Evolutionary conservation across 2,888 invertebrate genomes (phyloP).

Genomic region (Dinocampus coccinellae): DNA sequence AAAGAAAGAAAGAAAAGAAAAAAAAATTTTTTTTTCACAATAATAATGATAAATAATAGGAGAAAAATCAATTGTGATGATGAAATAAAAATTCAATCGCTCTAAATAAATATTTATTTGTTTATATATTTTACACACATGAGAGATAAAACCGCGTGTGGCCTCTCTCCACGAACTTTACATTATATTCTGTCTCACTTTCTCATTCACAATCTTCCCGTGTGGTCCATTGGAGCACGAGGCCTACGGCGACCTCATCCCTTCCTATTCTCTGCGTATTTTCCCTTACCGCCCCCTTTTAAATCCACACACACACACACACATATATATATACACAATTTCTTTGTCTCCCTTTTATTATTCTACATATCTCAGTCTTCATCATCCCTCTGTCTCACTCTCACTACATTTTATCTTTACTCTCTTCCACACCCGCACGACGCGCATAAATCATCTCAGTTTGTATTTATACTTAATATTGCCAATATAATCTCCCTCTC

Average conservation of each 20-base stretch:
- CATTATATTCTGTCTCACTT: slow-evolving; percentile 17
- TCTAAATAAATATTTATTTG: background rate
- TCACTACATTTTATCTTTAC: slow-evolving; percentile 44
- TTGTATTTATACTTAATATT: slow-evolving; percentile 64
- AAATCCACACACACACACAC: background rate
- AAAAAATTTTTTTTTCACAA: background rate
- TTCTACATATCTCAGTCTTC: slow-evolving; percentile 27
- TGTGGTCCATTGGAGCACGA: slow-evolving; percentile 59
- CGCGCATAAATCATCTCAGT: slow-evolving; percentile 61
- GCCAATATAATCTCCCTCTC: slow-evolving; percentile 61
- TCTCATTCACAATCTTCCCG: slow-evolving; percentile 38
- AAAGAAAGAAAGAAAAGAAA: too few relatives aligned
- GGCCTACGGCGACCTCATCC: slow-evolving; percentile 66
- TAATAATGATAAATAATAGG: too few relatives aligned
- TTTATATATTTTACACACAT: background rate
- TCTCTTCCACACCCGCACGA: slow-evolving; percentile 49
- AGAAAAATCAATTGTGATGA: background rate
- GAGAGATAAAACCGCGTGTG: slow-evolving; percentile 19
- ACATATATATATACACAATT: background rate
- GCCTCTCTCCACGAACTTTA: slow-evolving; percentile 35
- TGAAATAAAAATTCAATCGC: background rate
- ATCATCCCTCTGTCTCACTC: slow-evolving; percentile 31
- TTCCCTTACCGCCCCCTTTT: slow-evolving; percentile 28
- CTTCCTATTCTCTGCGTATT: slow-evolving; percentile 52
- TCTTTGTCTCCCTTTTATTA: slow-evolving; percentile 45